Evolutionary conservation across 2,113 vertebrate genomes (phyloP).

Genomic region (Prionailurus bengalensis): DNA sequence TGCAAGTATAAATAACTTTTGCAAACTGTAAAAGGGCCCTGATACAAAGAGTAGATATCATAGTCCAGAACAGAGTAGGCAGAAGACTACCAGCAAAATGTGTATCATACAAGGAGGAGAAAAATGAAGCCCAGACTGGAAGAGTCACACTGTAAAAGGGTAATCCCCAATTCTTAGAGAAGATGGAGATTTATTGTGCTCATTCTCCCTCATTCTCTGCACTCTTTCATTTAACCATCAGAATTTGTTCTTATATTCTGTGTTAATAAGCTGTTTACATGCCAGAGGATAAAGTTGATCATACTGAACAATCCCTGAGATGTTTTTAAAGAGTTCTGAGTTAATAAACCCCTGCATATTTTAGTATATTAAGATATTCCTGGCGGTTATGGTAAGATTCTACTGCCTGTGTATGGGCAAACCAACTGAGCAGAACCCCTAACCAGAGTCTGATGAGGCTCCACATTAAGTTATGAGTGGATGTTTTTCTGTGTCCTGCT

Average conservation of each 20-base stretch:
- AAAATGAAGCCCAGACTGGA: neutral
- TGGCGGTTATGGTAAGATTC: neutral
- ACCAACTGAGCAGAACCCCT: neutral
- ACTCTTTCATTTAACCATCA: neutral
- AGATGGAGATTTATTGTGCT: neutral
- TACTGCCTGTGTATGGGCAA: neutral
- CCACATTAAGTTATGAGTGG: neutral
- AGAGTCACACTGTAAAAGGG: neutral
- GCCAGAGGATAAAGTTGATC: neutral
- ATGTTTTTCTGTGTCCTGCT: neutral
- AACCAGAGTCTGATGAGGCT: neutral
- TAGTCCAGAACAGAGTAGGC: neutral
- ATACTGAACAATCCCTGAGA: neutral
- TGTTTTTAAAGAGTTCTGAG: neutral
- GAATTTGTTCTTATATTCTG: neutral
- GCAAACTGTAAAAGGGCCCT: neutral
- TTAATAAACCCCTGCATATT: neutral
- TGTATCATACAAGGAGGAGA: neutral
- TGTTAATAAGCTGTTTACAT: neutral
- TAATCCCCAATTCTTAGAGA: neutral
- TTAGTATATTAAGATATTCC: neutral
- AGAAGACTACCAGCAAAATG: neutral
- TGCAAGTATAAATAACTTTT: neutral
- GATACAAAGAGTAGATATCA: neutral
- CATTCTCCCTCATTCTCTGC: neutral